These are phyloP conservation scores for Drymodes brunneopygia DNA, from an alignment of 2,113 vertebrate genomes.

Conservation along the genomic window DNA sequence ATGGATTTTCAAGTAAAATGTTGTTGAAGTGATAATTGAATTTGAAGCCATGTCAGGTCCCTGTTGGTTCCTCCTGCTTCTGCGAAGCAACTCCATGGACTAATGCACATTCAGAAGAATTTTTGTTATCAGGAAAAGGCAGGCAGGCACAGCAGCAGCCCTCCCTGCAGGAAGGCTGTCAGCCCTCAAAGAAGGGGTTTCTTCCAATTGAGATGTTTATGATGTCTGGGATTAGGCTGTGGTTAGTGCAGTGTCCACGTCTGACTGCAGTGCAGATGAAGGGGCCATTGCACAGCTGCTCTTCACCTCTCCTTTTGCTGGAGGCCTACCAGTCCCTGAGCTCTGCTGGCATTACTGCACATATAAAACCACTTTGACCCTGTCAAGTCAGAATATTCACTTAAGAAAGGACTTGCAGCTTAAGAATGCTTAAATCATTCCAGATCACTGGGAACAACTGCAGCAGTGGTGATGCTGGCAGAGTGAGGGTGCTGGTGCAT, in stretches of 20 bases:
- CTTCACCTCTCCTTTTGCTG: background rate
- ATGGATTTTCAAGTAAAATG: background rate
- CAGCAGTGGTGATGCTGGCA: background rate
- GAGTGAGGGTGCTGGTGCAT: background rate
- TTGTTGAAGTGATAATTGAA: background rate
- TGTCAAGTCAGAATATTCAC: background rate
- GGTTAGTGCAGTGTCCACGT: background rate
- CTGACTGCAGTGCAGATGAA: background rate
- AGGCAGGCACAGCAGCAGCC: background rate
- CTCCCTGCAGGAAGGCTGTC: background rate
- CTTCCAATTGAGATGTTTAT: background rate
- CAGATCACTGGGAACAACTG: background rate
- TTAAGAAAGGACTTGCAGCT: background rate
- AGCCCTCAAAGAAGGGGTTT: background rate
- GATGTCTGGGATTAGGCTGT: background rate
- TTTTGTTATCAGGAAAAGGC: background rate
- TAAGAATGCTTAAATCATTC: background rate
- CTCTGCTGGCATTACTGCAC: background rate
- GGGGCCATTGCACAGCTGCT: background rate
- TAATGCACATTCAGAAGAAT: background rate
- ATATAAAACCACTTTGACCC: background rate
- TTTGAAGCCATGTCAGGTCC: background rate
- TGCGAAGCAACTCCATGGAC: background rate
- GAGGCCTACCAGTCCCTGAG: background rate
- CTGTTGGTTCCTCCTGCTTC: background rate